Evolutionary conservation across 2,888 invertebrate genomes (phyloP), one percentile per base, ranked within the genome.

Genomic region (Rhogogaster chlorosoma): DNA sequence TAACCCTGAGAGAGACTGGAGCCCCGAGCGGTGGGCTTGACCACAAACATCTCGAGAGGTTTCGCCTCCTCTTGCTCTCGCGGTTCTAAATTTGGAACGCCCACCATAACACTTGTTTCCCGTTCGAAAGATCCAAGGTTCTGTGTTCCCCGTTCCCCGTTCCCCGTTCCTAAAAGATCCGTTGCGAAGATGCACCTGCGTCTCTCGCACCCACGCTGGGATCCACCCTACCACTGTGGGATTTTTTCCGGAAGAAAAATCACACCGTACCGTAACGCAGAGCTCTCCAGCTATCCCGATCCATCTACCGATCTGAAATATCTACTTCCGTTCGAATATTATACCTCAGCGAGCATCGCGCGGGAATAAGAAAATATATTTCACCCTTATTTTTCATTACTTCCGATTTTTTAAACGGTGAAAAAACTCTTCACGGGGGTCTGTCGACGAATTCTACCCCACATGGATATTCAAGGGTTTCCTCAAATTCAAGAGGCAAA

Each of bases 1-100:
- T 92, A 91, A 91, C 91, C 91, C 89, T 86, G 86, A 87, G 78
- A 84, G 29, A 67, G 82, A 78, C 86, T 84, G 85, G 84, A 84
- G 86, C 42, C 84, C 57, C 83, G 86, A 88, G 88, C 86, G 88
- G 88, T 88, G 87, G 86, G 89, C 89, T 91, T 91, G 90, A 92
- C 92, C 93, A 89, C 92, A 90, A 90, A 89, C 88, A 89, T 89
- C 90, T 91, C 87, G 87, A 89, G 87, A 86, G 86, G 85, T 87
- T 88, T 88, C 88, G 87, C 32, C 84, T 53, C 83, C 36, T 75
- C 82, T 83, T 84, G 85, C 78, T 83, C 73, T 84, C 26, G 87
- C 87, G 86, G 67, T 88, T 89, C 90, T 91, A 90, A 92, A 91
- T 92, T 90, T 91, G 91, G 88, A 92, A 91, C 91, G 91, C 91